Conservation (phyloP, 2,888 invertebrate species). For the Dione vanillae region DNA sequence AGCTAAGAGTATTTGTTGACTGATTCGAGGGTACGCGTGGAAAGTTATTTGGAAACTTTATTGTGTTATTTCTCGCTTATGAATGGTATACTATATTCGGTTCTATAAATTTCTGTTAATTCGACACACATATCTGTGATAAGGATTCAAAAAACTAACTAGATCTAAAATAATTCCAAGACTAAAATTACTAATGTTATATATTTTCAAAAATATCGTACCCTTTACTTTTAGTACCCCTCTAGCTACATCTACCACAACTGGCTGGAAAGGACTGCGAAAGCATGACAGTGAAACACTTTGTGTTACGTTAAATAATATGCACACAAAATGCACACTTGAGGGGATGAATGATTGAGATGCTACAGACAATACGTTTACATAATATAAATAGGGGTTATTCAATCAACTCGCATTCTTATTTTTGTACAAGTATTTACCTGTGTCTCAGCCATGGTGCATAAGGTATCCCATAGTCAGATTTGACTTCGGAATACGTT, state of each 20-base stretch:
- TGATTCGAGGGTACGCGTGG: no score
- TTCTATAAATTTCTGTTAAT: no score
- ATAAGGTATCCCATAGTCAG: constrained; percentile 92
- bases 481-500: constrained; percentile 88
- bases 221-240: not conserved
- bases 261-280: constrained; percentile 67
- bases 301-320: constrained; percentile 48
- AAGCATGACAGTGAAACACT: constrained; percentile 64
- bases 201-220: not conserved
- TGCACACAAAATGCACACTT: constrained; percentile 56
- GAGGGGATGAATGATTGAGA: constrained; percentile 49
- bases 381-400: constrained; percentile 43
- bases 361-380: constrained; percentile 48
- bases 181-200: not conserved
- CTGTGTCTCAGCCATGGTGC: constrained; percentile 95
- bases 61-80: no score
- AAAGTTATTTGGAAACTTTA: no score
- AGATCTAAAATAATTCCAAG: no score
- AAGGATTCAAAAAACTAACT: no score
- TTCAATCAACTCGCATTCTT: constrained; percentile 51
- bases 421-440: constrained; percentile 60
- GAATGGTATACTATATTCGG: no score
- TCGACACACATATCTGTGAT: no score
- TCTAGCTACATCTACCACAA: constrained; percentile 51
- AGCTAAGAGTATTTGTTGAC: constrained; percentile 18